These are phyloP conservation scores for Pyrgilauda ruficollis DNA, from an alignment of 2,113 vertebrate genomes.

Conservation along the genomic window DNA sequence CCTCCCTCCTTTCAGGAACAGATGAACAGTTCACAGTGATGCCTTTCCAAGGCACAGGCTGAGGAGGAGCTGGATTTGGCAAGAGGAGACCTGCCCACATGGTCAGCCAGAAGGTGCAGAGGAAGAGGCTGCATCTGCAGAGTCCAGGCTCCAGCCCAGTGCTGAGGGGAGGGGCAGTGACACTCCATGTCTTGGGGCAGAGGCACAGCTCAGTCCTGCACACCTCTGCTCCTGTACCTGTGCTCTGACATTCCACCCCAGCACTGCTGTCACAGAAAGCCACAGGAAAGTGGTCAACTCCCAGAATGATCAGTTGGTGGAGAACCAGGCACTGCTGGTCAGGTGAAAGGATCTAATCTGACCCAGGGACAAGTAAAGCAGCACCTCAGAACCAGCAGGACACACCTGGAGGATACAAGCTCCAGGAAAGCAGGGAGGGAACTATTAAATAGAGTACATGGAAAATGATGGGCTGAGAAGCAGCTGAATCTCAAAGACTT, in stretches of 20 bases:
- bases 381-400: background rate
- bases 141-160: background rate
- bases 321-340: background rate
- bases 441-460: background rate
- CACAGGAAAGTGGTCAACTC: background rate
- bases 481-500: background rate
- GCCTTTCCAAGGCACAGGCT: background rate
- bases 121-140: background rate
- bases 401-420: background rate
- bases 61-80: background rate
- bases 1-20: background rate
- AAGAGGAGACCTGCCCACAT: background rate
- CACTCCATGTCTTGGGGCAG: fast-evolving
- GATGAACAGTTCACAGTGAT: background rate
- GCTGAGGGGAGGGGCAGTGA: fast-evolving
- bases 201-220: background rate
- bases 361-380: background rate
- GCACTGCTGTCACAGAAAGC: background rate
- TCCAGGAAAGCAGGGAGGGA: background rate
- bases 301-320: background rate
- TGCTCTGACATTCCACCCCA: background rate
- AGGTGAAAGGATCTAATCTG: background rate
- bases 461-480: background rate
- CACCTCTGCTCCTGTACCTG: background rate
- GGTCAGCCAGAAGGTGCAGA: background rate